phyloP scores from a whole-genome alignment of 2,888 invertebrate species.

The Cinara cedri region DNA sequence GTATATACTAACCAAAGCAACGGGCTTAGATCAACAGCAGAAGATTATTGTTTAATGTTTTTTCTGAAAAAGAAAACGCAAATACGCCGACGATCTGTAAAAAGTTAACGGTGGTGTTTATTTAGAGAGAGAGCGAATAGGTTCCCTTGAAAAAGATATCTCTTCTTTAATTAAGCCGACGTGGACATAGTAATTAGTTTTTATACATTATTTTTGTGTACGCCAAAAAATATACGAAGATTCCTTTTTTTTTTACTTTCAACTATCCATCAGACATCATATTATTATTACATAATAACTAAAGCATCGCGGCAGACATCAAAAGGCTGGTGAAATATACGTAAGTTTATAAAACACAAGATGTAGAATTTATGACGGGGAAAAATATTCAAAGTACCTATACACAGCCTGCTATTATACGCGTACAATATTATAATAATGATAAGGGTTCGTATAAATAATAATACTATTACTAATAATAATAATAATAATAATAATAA shows the following conservation, averaged over 20 bases:
- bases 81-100: slow-evolving; percentile 5
- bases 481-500: no score
- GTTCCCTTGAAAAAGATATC: background rate
- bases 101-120: slow-evolving; percentile 18
- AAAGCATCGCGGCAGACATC: background rate
- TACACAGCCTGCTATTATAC: background rate
- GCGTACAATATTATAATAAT: no score
- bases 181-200: slow-evolving; percentile 44
- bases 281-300: no score
- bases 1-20: no score
- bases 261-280: slow-evolving; percentile 5
- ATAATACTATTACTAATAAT: no score
- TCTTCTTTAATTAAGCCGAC: slow-evolving; percentile 46
- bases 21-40: no score
- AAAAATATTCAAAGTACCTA: background rate
- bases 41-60: slow-evolving; percentile 11
- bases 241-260: background rate
- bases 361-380: background rate
- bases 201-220: slow-evolving; percentile 2
- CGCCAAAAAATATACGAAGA: background rate
- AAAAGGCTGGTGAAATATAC: slow-evolving; percentile 9
- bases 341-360: background rate
- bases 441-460: no score
- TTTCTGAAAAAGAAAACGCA: slow-evolving; percentile 3
- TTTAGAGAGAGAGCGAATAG: slow-evolving; percentile 18